phyloP scores from a whole-genome alignment of 2,888 invertebrate species.

The Gortyna flavago region DNA sequence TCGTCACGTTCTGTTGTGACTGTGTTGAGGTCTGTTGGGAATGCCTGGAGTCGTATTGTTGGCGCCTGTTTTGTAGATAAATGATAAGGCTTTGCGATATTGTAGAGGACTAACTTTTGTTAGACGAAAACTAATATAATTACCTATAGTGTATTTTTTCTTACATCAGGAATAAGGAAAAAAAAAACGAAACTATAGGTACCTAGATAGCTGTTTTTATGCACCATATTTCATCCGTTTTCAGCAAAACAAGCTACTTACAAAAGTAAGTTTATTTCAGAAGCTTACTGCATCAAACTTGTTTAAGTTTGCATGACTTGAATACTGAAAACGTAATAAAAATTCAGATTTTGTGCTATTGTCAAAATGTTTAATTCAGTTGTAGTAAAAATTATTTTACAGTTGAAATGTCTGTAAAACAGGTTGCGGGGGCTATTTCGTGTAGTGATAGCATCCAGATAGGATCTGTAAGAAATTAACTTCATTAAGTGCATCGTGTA shows the following conservation, averaged over 20 bases:
- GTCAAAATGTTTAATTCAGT: conserved; percentile 70
- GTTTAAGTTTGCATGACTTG: conserved; percentile 39
- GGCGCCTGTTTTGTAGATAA: conserved; percentile 9
- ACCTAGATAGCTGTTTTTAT: neutral
- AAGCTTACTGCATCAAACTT: conserved; percentile 22
- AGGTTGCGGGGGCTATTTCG: conserved; percentile 30
- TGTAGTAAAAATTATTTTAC: conserved; percentile 71
- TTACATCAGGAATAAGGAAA: too few relatives aligned
- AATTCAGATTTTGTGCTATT: conserved; percentile 62
- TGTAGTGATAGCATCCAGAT: conserved; percentile 32
- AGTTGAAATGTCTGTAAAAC: conserved; percentile 63
- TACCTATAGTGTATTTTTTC: too few relatives aligned
- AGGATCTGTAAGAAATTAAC: neutral
- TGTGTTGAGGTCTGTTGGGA: conserved; percentile 36
- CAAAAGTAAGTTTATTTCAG: conserved; percentile 21
- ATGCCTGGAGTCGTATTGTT: conserved; percentile 36
- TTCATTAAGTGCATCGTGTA: too few relatives aligned
- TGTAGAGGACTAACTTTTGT: conserved; percentile 13
- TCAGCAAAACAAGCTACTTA: neutral
- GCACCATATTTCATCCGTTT: neutral
- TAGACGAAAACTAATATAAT: too few relatives aligned
- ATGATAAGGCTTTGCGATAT: conserved; percentile 37
- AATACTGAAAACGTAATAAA: conserved; percentile 55
- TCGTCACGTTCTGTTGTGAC: conserved; percentile 49
- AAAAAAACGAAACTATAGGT: too few relatives aligned